Evolutionary conservation across 2,113 vertebrate species (phyloP), one percentile per base, ranked within the genome.

Genomic region (Oreochromis spilurus): DNA sequence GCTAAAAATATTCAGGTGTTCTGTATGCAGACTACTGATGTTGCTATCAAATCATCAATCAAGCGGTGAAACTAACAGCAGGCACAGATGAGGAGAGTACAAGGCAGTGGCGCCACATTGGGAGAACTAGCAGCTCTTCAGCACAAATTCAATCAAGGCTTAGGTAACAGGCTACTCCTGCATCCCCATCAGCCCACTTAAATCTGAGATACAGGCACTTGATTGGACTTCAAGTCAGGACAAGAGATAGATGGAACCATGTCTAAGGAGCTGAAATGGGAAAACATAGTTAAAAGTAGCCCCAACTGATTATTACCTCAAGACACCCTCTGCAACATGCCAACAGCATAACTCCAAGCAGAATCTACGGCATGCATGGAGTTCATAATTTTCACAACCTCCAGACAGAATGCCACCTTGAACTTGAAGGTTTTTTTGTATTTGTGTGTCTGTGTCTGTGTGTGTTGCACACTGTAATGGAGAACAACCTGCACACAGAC

Each of bases 61-160:
- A 82, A 53, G 82, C 29, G 7, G 12, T 19, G 60, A 87, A 48
- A 85, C 83, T 65, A 54, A 88, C 38, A 84, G 19, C 40, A 52
- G 31, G 82, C 67, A 4, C 14, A 43, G 85, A 57, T 29, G 31
- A 54, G 72, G 57, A 50, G 78, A 65, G 82, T 17, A 50, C 60
- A 13, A 11, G 9, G 67, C 55, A 87, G 67, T 10, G 82, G 90
- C 50, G 52, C 82, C 88, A 82, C 79, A 29, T 29, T 72, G 84
- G 87, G 89, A 88, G 57, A 86, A 82, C 80, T 31, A 43, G 40
- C 84, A 83, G 89, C 88, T 80, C 88, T 81, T 79, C 6, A 48
- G 82, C 40, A 81, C 83, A 83, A 91, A 94, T 93, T 88, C 62
- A 92, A 94, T 93, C 81, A 85, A 78, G 78, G 10, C 75, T 86